Evolutionary conservation across 2,888 invertebrate species (phyloP), one percentile per base, ranked within the genome.

Genomic region (Lydus trimaculatus): DNA sequence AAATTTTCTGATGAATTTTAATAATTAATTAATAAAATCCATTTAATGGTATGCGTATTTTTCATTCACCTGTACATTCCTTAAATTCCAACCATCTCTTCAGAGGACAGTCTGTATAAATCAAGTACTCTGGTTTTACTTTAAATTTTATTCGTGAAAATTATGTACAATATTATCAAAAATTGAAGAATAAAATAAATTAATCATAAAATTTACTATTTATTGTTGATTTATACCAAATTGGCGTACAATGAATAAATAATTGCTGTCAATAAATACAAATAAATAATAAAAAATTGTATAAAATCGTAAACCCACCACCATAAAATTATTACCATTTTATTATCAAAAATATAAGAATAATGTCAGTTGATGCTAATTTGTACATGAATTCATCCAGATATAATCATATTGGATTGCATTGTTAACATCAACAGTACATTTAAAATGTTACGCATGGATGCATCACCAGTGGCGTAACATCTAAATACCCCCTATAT

Each of bases 371-470:
- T 48, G 48, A 48, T 20, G 48, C 20, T 48, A 48, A 48, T 48
- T 48, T 48, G 48, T 48, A 48, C 48, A 48, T 11, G 20, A 20
- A 48, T 20, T 20, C 20, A 20, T 20, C 9, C 8, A 48, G 20
- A 20, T 20, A 48, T 20, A 20, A 48, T 48, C 48, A 48, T 9
- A 20, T 48, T 23, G 48, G 48, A 48, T 48, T 23, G 48, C 20
- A 20, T 23, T 48, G 48, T 48, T 48, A 48, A 48, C 48, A 48
- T 48, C 48, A 48, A 48, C 20, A 48, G 48, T 48, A 20, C 48
- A 48, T 48, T 48, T 48, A 48, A 20, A 48, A 48, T 48, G 23
- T 2, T 11, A 48, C 9, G 48, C 48, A 20, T 48, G 48, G 11
- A 48, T 48, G 48, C 48, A 48, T 48, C 2, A 48, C 48, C 48